phyloP scores from a whole-genome alignment of 2,113 vertebrate species.

The Sphaerodactylus townsendi region DNA sequence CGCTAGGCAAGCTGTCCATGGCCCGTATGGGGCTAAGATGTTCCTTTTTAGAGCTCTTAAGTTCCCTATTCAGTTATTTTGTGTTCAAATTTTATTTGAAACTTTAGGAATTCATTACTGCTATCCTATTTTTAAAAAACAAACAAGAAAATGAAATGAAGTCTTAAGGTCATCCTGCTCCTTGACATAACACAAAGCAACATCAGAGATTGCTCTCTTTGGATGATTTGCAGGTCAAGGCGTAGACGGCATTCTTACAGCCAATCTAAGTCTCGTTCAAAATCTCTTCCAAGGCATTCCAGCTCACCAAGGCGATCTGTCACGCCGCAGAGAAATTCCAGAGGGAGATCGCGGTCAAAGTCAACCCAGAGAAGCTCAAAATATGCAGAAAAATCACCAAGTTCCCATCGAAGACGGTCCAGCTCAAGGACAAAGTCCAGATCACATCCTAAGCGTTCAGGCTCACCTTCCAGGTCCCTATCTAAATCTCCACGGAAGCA shows the following conservation, averaged over 20 bases:
- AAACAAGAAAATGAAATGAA: neutral
- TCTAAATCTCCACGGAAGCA: slow-evolving; percentile 65
- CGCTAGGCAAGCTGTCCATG: neutral
- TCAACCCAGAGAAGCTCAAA: slow-evolving; percentile 59
- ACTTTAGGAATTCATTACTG: neutral
- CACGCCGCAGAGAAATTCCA: slow-evolving; percentile 69
- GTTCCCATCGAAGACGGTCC: slow-evolving; percentile 63
- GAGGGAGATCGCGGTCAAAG: slow-evolving; percentile 59
- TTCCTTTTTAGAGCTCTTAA: neutral
- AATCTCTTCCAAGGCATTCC: slow-evolving; percentile 62
- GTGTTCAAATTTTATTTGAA: neutral
- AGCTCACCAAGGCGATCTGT: slow-evolving; percentile 57
- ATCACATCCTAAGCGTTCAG: slow-evolving; percentile 63
- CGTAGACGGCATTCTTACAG: slow-evolving; percentile 61
- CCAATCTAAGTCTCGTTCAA: slow-evolving; percentile 67
- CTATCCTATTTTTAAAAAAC: neutral
- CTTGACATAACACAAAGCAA: neutral
- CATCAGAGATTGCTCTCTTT: neutral
- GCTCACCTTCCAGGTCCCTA: slow-evolving; percentile 51
- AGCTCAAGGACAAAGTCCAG: slow-evolving; percentile 66
- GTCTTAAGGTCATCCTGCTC: neutral
- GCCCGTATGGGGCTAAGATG: neutral
- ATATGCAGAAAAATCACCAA: slow-evolving; percentile 60
- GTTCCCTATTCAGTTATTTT: neutral
- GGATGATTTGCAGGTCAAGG: slow-evolving; percentile 54